These are phyloP conservation scores for Leucania comma DNA, from an alignment of 2,888 invertebrate species.

Conservation along the genomic window DNA sequence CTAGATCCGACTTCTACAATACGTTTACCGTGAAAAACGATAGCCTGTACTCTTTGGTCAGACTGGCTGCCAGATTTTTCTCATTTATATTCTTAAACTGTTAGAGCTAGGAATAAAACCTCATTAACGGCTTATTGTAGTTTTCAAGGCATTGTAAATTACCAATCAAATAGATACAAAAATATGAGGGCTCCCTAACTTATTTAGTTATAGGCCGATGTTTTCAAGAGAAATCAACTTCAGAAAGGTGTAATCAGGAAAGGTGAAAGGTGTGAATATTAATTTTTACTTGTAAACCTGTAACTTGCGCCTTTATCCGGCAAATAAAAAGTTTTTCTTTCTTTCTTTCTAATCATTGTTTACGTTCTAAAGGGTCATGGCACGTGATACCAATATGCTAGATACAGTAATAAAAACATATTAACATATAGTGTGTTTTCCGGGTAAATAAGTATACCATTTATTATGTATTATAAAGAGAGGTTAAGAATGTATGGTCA, in stretches of 20 bases:
- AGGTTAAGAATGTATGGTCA: constrained; percentile 8
- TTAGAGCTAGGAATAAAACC: neutral
- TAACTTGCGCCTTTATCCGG: too few species aligned
- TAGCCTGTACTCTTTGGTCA: too few species aligned
- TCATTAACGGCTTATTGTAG: neutral
- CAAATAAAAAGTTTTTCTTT: too few species aligned
- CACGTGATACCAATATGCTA: neutral
- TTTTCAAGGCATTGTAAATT: neutral
- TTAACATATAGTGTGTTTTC: constrained; percentile 9
- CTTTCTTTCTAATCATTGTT: too few species aligned
- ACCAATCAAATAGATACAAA: neutral
- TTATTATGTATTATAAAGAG: neutral
- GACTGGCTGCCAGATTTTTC: too few species aligned
- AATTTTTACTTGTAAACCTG: too few species aligned
- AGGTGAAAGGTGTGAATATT: too few species aligned
- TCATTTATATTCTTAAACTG: too few species aligned
- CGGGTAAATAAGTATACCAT: neutral
- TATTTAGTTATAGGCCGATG: neutral
- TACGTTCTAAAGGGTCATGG: constrained; percentile 13
- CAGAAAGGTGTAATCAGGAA: constrained; percentile 7
- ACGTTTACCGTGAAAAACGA: too few species aligned
- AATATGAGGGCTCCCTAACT: neutral
- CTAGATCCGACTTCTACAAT: too few species aligned
- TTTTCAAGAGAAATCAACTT: constrained; percentile 1
- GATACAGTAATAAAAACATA: constrained; percentile 2